These are phyloP conservation scores for Capromys pilorides DNA, from an alignment of 2,797 vertebrate species.

Conservation along the genomic window DNA sequence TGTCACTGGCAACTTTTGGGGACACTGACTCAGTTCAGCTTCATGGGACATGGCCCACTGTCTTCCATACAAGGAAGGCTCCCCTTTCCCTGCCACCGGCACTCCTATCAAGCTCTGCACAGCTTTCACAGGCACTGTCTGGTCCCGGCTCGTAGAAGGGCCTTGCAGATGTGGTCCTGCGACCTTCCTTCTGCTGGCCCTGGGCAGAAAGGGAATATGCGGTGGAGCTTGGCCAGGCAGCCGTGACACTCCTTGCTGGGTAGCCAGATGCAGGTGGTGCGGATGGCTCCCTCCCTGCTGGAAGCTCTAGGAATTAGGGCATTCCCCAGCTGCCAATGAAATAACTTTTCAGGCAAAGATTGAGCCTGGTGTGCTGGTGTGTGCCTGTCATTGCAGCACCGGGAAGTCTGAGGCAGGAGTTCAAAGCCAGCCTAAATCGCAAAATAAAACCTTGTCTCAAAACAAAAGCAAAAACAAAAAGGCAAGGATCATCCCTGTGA, in stretches of 20 bases:
- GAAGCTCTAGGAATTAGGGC: conserved; percentile 5
- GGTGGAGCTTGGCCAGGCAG: neutral
- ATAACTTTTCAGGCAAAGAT: neutral
- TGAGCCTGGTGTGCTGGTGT: neutral
- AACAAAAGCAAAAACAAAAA: neutral
- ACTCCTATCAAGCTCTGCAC: neutral
- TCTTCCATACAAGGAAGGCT: neutral
- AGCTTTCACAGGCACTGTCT: neutral
- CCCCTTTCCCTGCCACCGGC: neutral
- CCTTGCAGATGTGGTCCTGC: neutral
- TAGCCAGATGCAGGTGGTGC: neutral
- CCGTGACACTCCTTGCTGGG: neutral
- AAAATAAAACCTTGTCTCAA: neutral
- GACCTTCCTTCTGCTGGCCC: neutral
- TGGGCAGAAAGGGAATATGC: neutral
- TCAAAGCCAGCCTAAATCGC: neutral
- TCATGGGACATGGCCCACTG: neutral
- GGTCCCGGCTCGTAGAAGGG: neutral
- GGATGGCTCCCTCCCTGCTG: neutral
- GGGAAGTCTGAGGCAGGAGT: neutral
- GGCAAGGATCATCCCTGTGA: neutral
- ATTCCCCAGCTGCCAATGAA: neutral
- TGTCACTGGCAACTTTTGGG: neutral
- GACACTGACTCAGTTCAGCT: neutral
- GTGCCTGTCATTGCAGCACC: neutral